phyloP scores from a whole-genome alignment of 2,888 invertebrate genomes.

The Thereva unica region DNA sequence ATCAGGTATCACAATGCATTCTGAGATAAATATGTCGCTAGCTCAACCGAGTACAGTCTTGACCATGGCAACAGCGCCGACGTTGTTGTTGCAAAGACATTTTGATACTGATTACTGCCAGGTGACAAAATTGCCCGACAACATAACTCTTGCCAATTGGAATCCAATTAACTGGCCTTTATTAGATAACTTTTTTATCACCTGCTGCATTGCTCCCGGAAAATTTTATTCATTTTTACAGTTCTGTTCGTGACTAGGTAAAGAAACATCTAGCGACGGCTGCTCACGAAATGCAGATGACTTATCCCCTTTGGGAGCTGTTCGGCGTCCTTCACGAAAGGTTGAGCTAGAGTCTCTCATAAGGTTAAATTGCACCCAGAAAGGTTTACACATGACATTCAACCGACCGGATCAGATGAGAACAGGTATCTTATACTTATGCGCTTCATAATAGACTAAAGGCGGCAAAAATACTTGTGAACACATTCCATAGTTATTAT shows the following conservation, averaged over 20 bases:
- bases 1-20: no score
- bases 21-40: no score
- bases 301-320: conserved; percentile 17
- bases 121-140: conserved; percentile 22
- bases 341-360: conserved; percentile 16
- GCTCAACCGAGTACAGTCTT: background rate
- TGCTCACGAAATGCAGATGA: conserved; percentile 18
- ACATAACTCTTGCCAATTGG: conserved; percentile 15
- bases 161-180: conserved; percentile 5
- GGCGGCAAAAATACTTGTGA: no score
- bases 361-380: conserved; percentile 2
- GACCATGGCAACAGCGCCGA: conserved; percentile 27
- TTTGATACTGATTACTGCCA: conserved; percentile 27
- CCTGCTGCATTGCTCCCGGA: background rate
- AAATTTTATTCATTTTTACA: background rate
- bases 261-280: conserved; percentile 17
- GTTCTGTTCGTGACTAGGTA: conserved; percentile 22
- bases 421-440: no score
- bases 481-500: no score
- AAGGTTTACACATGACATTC: conserved; percentile 3
- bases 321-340: conserved; percentile 23
- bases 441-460: no score
- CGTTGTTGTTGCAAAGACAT: conserved; percentile 7
- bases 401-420: no score
- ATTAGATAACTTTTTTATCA: conserved; percentile 26